A percentile compares a stretch with the other conserved stretches of the same genome.
phyloP scores from a whole-genome alignment of 2,113 vertebrate species.

The Gobius niger region DNA sequence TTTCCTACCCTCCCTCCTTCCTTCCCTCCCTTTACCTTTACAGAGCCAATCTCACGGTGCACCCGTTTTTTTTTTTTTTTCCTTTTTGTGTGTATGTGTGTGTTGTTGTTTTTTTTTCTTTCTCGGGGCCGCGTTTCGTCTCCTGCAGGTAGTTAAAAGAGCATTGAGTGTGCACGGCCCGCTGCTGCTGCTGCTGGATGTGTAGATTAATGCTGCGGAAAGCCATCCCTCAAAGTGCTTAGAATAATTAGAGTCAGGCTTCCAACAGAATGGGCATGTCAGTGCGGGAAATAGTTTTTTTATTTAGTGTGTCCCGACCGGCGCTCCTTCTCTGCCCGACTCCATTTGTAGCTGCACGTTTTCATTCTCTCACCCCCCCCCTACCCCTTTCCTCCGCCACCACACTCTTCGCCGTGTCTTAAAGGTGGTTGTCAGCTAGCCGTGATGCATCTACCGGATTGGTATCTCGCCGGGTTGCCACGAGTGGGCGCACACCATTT shows the following conservation, averaged over 20 bases:
- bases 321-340: slow-evolving; percentile 61
- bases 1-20: too few species aligned
- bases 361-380: slow-evolving; percentile 16
- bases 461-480: slow-evolving; percentile 51
- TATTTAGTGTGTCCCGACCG: slow-evolving; percentile 73
- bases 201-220: slow-evolving; percentile 71
- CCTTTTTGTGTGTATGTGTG: slow-evolving; percentile 19
- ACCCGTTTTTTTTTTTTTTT: slow-evolving; percentile 45
- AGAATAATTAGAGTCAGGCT: slow-evolving; percentile 73
- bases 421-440: slow-evolving; percentile 66
- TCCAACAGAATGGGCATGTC: slow-evolving; percentile 73
- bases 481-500: slow-evolving; percentile 61
- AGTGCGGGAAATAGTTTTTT: slow-evolving; percentile 70
- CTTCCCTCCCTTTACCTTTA: slow-evolving; percentile 34
- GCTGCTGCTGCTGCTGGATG: slow-evolving; percentile 45
- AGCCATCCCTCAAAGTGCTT: slow-evolving; percentile 63
- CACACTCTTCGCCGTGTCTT: slow-evolving; percentile 53
- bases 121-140: too few species aligned
- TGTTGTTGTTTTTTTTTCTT: too few species aligned
- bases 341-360: slow-evolving; percentile 55
- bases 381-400: not conserved
- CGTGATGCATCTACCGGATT: slow-evolving; percentile 65
- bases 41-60: slow-evolving; percentile 59
- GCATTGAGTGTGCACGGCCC: slow-evolving; percentile 60
- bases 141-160: slow-evolving; percentile 64